A percentile compares a stretch with the other conserved stretches of the same genome.
Evolutionary conservation across 2,888 invertebrate species (phyloP).

Genomic region (Falcaria lacertinaria): DNA sequence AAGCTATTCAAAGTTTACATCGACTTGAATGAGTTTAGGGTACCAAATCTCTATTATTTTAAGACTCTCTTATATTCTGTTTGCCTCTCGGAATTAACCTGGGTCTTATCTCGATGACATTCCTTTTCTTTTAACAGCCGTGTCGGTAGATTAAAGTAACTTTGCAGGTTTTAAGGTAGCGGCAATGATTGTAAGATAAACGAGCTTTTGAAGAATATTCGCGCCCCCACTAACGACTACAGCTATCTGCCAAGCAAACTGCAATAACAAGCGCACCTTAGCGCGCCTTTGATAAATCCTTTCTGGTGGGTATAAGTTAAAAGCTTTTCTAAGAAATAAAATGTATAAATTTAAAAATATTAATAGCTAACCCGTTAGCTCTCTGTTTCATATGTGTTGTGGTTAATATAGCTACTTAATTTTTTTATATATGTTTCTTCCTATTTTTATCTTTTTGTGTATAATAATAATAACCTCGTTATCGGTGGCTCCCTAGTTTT

Average conservation of each 20-base stretch:
- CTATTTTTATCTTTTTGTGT: too few species aligned
- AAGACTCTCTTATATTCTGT: background rate
- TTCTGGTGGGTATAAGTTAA: conserved; percentile 30
- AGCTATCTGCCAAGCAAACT: conserved; percentile 62
- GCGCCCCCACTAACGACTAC: conserved; percentile 44
- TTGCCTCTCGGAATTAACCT: background rate
- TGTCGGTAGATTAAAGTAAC: conserved; percentile 5
- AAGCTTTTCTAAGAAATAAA: conserved; percentile 4
- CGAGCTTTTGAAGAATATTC: conserved; percentile 35
- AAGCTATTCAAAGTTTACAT: background rate
- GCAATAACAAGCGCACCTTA: conserved; percentile 63
- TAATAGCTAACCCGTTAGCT: too few species aligned
- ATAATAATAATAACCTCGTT: too few species aligned
- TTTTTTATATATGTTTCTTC: too few species aligned
- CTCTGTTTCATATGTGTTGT: too few species aligned
- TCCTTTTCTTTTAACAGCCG: background rate
- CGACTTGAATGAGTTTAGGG: background rate
- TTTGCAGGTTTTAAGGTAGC: conserved; percentile 15
- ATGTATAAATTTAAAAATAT: too few species aligned
- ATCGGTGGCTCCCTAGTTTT: too few species aligned
- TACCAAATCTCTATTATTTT: background rate
- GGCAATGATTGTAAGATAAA: conserved; percentile 31
- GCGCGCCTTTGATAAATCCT: conserved; percentile 56
- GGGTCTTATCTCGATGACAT: background rate
- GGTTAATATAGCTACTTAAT: too few species aligned